Base-by-base conservation (phyloP, 2,888 invertebrate genomes). In the Phengaris alcon region DNA sequence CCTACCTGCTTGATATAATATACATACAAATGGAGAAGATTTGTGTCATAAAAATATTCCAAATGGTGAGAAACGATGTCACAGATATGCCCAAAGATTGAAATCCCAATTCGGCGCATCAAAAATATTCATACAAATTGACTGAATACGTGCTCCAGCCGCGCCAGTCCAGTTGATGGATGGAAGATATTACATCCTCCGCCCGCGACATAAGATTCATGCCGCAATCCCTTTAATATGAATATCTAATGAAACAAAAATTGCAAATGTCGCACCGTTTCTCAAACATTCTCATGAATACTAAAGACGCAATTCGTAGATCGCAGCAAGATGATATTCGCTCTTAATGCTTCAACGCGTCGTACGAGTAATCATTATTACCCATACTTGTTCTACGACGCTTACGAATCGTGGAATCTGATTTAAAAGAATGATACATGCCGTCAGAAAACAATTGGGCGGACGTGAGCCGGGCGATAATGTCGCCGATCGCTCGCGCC, bases 381-480 rank as follows among this genome's bases (percentile, higher is more conserved):
- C 82, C 82, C 82, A 82, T 82, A 82, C 82, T 82, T 82, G 82
- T 83, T 81, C 81, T 83, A 82, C 81, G 83, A 35, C 35, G 35
- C 81, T 83, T 82, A 88, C 88, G 90, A 91, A 90, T 90, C 89
- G 87, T 87, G 84, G 84, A 87, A 88, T 88, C 87, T 87, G 89
- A 90, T 90, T 90, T 89, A 90, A 90, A 91, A 88, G 90, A 91
- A 91, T 91, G 91, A 92, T 91, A 90, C 91, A 88, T 87, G 91
- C 91, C 92, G 89, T 93, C 92, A 91, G 91, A 91, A 93, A 93
- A 92, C 93, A 93, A 93, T 93, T 91, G 91, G 89, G 85, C 84
- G 86, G 86, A 92, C 93, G 93, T 93, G 93, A 90, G 87, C 84
- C 83, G 86, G 84, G 86, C 85, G 89, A 87, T 87, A 86, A 82